Base-by-base conservation (phyloP, 1,140 invertebrate genomes). In the Thaumetopoea pityocampa region DNA sequence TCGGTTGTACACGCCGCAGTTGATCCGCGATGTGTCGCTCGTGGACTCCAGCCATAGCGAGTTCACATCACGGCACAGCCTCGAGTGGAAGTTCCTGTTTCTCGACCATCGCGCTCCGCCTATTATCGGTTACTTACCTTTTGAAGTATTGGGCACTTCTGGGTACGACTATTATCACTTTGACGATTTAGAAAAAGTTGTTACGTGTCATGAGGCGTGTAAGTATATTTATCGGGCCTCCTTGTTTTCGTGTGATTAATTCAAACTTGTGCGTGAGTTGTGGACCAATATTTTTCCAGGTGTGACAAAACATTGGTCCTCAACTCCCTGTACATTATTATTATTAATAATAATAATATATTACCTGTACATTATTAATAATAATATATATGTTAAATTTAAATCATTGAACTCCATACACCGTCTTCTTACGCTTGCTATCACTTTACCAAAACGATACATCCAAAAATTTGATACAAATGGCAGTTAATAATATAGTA, bases 21-120 rank as follows among this genome's bases (percentile, higher is more conserved):
- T 97, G 24, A 92, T 96, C 14, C 86, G 93, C 18, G 95, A 97
- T 81, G 92, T 98, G 85, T 91, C 92, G 2, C 88, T 95, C 6
- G 88, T 93, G n/a, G 92, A 95, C 52, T 90, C 92, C 7, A 85
- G 63, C 1, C 93, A 94, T 63, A 93, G 89, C 45, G 96, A 98
- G 85, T 98, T 98, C 69, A 95, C 93, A 0, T 98, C 96, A 0
- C 86, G 95, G 9, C 95, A 98, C 63, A 97, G 95, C 79, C 87
- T 98, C 26, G 96, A 98, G 73, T 98, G 96, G 96, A 98, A 98
- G 79, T 98, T 98, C 69, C 80, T 98, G 4, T 97, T 96, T 77
- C 78, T 98, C 4, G 96, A 98, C 79, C 94, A 97, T 63, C 90
- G 96, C 67, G 96, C 95, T 0, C 93, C 96, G 5, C 93, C 94